A percentile compares a stretch with the other conserved stretches of the same genome.
Conservation (phyloP, 2,888 invertebrate genomes). For the Coelopa pilipes region DNA sequence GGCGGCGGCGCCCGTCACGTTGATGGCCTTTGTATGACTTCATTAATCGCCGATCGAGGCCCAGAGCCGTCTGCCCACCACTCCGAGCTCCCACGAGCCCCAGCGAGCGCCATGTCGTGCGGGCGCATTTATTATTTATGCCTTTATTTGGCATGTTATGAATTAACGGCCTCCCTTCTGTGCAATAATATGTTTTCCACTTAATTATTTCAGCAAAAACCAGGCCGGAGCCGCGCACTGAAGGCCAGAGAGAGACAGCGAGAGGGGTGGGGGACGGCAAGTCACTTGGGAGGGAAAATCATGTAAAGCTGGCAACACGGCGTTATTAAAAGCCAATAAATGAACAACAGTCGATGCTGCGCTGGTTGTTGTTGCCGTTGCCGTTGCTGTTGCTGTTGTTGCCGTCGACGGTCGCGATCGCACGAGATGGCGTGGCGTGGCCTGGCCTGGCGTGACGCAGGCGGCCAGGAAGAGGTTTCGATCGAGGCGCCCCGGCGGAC, state of each 20-base stretch:
- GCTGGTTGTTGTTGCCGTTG: slow-evolving; percentile 16
- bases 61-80: not conserved
- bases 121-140: slow-evolving; percentile 43
- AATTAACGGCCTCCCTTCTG: slow-evolving; percentile 49
- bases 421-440: not conserved
- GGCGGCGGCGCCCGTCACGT: slow-evolving; percentile 40
- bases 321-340: slow-evolving; percentile 64
- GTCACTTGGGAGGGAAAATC: slow-evolving; percentile 37
- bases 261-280: slow-evolving; percentile 21
- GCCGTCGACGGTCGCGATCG: slow-evolving; percentile 33
- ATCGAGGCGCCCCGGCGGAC: not conserved
- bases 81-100: not conserved
- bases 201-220: slow-evolving; percentile 57
- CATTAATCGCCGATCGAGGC: slow-evolving; percentile 43
- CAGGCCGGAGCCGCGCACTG: slow-evolving; percentile 2
- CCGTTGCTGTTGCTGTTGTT: slow-evolving; percentile 10
- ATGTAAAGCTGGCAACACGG: slow-evolving; percentile 42
- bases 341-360: slow-evolving; percentile 48
- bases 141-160: slow-evolving; percentile 47
- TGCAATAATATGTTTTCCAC: slow-evolving; percentile 60
- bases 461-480: not conserved
- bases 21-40: slow-evolving; percentile 45
- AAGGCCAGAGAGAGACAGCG: not conserved
- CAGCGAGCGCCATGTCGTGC: not conserved
- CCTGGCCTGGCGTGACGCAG: not conserved